Evolutionary conservation across 2,797 vertebrate species (phyloP).

Genomic region (Lates japonicus): DNA sequence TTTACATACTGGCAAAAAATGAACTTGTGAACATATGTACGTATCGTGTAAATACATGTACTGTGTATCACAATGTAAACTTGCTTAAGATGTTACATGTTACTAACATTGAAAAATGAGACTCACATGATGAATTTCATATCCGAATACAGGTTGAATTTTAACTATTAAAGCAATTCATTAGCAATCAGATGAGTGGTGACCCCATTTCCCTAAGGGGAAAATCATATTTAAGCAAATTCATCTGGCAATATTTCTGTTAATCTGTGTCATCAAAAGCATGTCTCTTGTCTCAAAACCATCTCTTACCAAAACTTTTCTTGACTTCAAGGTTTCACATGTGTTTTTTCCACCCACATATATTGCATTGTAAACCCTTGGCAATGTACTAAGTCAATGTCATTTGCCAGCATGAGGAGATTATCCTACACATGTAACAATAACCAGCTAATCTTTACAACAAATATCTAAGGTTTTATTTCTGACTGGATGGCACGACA

Average conservation of each 20-base stretch:
- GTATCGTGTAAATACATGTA: not conserved
- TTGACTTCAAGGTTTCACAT: not conserved
- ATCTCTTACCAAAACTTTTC: not conserved
- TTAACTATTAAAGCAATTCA: too few relatives aligned
- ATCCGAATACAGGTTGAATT: too few relatives aligned
- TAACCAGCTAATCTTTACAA: not conserved
- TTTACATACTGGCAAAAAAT: not conserved
- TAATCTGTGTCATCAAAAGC: not conserved
- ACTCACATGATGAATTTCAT: not conserved
- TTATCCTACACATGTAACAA: not conserved
- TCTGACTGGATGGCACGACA: not conserved
- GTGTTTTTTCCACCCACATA: not conserved
- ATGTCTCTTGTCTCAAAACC: too few relatives aligned
- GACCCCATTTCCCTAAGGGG: not conserved
- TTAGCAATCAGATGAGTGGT: not conserved
- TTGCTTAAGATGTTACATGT: not conserved
- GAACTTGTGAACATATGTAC: not conserved
- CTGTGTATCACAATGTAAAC: not conserved
- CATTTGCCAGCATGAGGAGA: constrained; percentile 2
- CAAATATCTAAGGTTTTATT: too few relatives aligned
- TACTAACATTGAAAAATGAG: not conserved
- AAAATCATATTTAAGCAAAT: not conserved
- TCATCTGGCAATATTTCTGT: not conserved
- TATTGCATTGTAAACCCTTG: not conserved
- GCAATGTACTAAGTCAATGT: not conserved